phyloP scores from a whole-genome alignment of 2,888 invertebrate genomes.

The Phalangium opilio region DNA sequence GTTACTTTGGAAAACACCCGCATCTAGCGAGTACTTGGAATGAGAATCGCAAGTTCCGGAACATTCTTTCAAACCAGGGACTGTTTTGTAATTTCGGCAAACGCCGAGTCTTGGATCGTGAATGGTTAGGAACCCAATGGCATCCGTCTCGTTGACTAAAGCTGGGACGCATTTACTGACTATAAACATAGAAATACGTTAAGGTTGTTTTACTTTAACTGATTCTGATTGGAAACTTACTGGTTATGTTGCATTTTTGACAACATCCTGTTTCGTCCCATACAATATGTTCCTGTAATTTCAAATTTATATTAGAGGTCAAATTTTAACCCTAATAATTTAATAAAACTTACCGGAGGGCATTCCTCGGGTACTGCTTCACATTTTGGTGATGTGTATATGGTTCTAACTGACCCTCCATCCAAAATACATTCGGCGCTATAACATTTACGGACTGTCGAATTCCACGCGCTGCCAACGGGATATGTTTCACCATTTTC shows the following conservation, averaged over 20 bases:
- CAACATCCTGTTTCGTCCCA: conserved; percentile 14
- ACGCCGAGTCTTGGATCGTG: conserved; percentile 7
- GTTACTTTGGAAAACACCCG: neutral
- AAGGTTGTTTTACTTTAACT: neutral
- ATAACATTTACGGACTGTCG: conserved; percentile 11
- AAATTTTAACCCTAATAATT: conserved; percentile 1
- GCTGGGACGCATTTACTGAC: conserved; percentile 6
- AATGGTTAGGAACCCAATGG: conserved; percentile 12
- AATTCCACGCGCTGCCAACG: conserved; percentile 42
- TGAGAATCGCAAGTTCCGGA: conserved; percentile 13
- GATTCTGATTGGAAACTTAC: conserved; percentile 7
- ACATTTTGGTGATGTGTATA: conserved; percentile 13
- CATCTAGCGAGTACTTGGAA: conserved; percentile 14
- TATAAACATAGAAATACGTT: too few relatives aligned
- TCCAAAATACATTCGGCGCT: conserved; percentile 16
- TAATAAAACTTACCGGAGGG: conserved; percentile 11
- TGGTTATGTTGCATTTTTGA: conserved; percentile 10
- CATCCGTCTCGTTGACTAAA: conserved; percentile 10
- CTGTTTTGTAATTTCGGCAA: conserved; percentile 11
- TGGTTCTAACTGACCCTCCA: conserved; percentile 9
- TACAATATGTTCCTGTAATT: conserved; percentile 13
- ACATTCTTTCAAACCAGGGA: conserved; percentile 10
- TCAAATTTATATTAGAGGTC: neutral
- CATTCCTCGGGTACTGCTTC: conserved; percentile 13
- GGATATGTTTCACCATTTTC: conserved; percentile 27